These are phyloP conservation scores for Pygmarrhopalites habei DNA, from an alignment of 1,140 invertebrate species.

Conservation along the genomic window DNA sequence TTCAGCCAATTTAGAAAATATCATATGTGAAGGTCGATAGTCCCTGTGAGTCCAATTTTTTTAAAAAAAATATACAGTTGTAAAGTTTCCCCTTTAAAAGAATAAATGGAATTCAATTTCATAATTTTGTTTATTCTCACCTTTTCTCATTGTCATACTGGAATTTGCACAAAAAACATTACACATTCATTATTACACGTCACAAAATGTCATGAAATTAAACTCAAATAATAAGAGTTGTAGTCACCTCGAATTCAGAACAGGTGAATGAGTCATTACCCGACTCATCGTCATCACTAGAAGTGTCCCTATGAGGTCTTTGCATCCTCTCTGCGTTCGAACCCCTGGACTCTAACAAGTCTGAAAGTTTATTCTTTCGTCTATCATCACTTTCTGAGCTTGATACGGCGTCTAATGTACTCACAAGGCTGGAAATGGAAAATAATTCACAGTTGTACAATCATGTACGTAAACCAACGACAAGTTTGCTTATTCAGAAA, in stretches of 20 bases:
- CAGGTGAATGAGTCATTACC: slow-evolving; percentile 96
- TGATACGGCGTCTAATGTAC: slow-evolving; percentile 84
- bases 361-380: slow-evolving; percentile 30
- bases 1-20: slow-evolving; percentile 62
- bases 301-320: slow-evolving; percentile 40
- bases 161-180: no score
- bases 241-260: slow-evolving; percentile 97
- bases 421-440: slow-evolving; percentile 75
- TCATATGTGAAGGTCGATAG: slow-evolving; percentile 48
- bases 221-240: no score
- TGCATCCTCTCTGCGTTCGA: slow-evolving; percentile 43
- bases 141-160: slow-evolving; percentile 78
- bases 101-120: no score
- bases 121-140: no score
- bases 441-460: no score
- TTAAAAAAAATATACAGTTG: no score
- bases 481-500: no score
- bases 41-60: no score
- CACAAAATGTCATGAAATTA: no score
- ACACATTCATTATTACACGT: no score
- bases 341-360: slow-evolving; percentile 42
- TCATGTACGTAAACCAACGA: no score
- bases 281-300: slow-evolving; percentile 83
- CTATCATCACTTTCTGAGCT: slow-evolving; percentile 68
- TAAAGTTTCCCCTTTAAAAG: no score